Conservation (phyloP, 2,113 vertebrate species). For the Perognathus longimembris region DNA sequence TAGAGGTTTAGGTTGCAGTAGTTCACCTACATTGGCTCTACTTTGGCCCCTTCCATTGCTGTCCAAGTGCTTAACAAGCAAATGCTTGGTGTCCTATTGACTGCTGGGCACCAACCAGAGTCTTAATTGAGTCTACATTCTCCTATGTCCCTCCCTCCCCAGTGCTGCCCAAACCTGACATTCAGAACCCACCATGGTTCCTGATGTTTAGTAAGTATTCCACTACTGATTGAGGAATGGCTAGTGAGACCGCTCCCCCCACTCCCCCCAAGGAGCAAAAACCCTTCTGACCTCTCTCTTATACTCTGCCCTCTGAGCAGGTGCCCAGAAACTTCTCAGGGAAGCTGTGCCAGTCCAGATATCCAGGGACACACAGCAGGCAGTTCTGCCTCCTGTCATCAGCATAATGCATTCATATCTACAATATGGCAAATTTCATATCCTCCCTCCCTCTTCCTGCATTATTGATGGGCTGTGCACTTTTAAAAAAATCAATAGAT, state of each 20-base stretch:
- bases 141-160: neutral
- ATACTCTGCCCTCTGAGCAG: neutral
- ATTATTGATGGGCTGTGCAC: slow-evolving; percentile 85
- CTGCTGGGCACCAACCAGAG: neutral
- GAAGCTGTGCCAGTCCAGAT: neutral
- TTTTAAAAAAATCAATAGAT: slow-evolving; percentile 84
- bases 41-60: neutral
- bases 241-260: neutral
- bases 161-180: neutral
- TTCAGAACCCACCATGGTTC: neutral
- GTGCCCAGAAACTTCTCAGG: slow-evolving; percentile 8
- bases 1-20: neutral
- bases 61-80: slow-evolving; percentile 11
- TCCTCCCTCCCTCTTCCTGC: slow-evolving; percentile 68
- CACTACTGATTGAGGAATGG: neutral
- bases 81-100: neutral
- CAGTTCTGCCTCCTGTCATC: neutral
- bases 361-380: neutral
- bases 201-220: neutral
- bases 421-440: slow-evolving; percentile 73
- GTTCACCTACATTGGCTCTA: neutral
- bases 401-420: slow-evolving; percentile 61
- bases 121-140: neutral
- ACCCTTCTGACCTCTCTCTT: neutral
- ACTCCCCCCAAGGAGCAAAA: neutral